Evolutionary conservation across 2,113 vertebrate genomes (phyloP), one percentile per base, ranked within the genome.

Genomic region (Herpailurus yagouaroundi): DNA sequence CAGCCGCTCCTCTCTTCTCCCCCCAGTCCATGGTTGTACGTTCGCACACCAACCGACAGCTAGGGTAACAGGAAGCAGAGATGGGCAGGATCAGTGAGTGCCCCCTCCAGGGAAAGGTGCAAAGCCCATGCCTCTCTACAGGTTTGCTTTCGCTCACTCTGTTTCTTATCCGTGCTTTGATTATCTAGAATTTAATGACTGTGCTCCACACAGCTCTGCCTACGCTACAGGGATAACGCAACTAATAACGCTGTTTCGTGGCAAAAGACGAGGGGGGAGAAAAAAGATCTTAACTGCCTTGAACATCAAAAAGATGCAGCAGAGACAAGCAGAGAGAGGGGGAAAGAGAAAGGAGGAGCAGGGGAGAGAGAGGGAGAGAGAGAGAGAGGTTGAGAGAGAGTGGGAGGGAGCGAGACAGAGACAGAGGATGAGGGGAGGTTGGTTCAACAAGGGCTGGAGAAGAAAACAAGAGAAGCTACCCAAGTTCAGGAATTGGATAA

Each of bases 41-140:
- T 45, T 60, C 15, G 12, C 33, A 12, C 14, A 29, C 41, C 4
- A 19, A 23, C 25, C 4, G 5, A 9, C 15, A n/a, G 29, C 45
- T 57, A 3, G 11, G 1, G 5, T 23, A 10, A 27, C 10, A 5
- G 7, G 12, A 18, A 16, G 15, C 3, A 1, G 2, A 11, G 16
- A 15, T 1, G 36, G 50, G 41, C 14, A 45, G 41, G 12, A 15
- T 5, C 19, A 19, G 15, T 10, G 10, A 45, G 33, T 0, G 5
- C 33, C 38, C 9, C 38, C 63, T 50, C 25, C 73, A 33, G 38
- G 21, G 16, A 38, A 18, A 38, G 27, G 2, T 11, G 33, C 10
- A n/a, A 14, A 14, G 3, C 4, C 50, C 71, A 29, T 7, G 13
- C 11, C 31, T 33, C 29, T 23, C 16, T 15, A 7, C n/a, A 15